Base-by-base conservation (phyloP, 2,888 invertebrate species). In the Agonopterix arenella region DNA sequence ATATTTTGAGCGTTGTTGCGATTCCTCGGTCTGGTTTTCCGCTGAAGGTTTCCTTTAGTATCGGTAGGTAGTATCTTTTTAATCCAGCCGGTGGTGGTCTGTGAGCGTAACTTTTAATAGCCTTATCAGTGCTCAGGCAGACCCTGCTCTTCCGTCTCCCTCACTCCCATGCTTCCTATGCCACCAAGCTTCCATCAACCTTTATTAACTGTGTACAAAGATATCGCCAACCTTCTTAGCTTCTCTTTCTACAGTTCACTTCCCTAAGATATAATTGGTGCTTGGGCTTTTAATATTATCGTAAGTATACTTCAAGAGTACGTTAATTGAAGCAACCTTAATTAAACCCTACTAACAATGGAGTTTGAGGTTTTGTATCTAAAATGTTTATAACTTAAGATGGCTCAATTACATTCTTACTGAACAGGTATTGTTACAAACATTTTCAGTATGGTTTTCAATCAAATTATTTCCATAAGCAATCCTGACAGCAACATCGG, bases 91-190 rank as follows among this genome's bases (percentile, higher is more conserved):
- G 69, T 70, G 46, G 49, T 51, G 71, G 74, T 75, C 76, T 76
- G 70, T 66, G 66, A 77, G 79, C 75, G 82, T 81, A 83, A 89
- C 80, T 89, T 89, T 83, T 85, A 85, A 88, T 85, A 89, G 84
- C 80, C 81, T 85, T 88, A 88, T 88, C 84, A 77, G 82, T 76
- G 66, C 74, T 70, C 68, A 62, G 68, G 70, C 84, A 84, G 82
- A 73, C 81, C 73, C 70, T 68, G 63, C 69, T 70, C 66, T 69
- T 66, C 68, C 66, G 69, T 73, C 76, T 70, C 67, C 67, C 62
- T 63, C 61, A 63, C 69, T 69, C 70, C 64, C 71, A 56, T 55
- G 58, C 62, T 64, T 58, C 65, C 63, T 58, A 58, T 61, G 61
- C 64, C 54, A 49, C 65, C 59, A 61, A 62, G 59, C 68, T 67